phyloP scores from a whole-genome alignment of 2,797 vertebrate genomes.

The Clarias fuscus region DNA sequence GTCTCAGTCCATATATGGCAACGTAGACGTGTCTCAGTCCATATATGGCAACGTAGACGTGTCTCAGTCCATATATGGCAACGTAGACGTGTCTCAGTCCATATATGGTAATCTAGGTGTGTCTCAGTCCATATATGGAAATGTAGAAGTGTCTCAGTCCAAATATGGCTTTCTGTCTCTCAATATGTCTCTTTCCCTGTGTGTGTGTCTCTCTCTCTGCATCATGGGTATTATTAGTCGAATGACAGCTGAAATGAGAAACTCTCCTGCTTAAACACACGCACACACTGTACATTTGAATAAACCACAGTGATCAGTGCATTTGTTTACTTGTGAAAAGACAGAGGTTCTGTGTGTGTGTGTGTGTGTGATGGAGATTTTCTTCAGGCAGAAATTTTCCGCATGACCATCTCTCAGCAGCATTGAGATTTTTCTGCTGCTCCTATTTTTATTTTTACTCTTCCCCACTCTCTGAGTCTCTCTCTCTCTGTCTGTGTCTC shows the following conservation, averaged over 20 bases:
- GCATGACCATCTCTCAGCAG: slow-evolving; percentile 65
- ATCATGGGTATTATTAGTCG: slow-evolving; percentile 41
- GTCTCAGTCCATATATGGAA: no score
- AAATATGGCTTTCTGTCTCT: slow-evolving; percentile 11
- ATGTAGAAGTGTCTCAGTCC: no score
- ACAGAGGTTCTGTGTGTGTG: not conserved
- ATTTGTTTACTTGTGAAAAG: not conserved
- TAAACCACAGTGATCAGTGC: not conserved
- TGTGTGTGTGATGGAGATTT: slow-evolving; percentile 50
- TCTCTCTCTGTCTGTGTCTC: no score
- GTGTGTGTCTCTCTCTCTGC: slow-evolving; percentile 8
- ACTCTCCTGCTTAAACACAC: slow-evolving; percentile 26
- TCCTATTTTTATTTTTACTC: not conserved
- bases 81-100: no score
- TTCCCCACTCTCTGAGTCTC: not conserved
- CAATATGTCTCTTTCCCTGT: slow-evolving; percentile 16
- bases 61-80: no score
- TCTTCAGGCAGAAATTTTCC: slow-evolving; percentile 73
- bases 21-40: no score
- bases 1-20: no score
- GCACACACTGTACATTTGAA: not conserved
- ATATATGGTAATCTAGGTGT: no score
- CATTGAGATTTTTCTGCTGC: slow-evolving; percentile 64
- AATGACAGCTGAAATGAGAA: slow-evolving; percentile 43
- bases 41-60: no score